A percentile compares a stretch with the other conserved stretches of the same genome.
phyloP scores from a whole-genome alignment of 2,888 invertebrate genomes.

The Pyrrhia umbra region DNA sequence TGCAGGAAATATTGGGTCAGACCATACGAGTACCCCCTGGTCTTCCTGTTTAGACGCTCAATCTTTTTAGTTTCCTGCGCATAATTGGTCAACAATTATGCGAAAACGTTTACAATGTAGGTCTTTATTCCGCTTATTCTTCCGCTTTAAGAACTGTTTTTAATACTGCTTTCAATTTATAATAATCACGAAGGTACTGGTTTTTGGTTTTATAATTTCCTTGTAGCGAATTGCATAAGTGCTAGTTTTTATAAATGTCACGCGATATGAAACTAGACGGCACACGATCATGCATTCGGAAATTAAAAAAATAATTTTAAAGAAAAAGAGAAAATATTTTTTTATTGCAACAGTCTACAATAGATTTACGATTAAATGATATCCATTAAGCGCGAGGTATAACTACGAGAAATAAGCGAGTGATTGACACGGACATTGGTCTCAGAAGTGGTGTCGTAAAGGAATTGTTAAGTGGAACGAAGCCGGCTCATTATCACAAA shows the following conservation, averaged over 20 bases:
- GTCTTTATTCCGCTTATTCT: constrained; percentile 16
- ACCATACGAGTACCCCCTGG: constrained; percentile 52
- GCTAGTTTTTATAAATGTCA: constrained; percentile 30
- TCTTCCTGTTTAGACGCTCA: constrained; percentile 56
- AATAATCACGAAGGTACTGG: constrained; percentile 11
- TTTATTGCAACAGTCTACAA: background rate
- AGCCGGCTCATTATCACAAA: constrained; percentile 71
- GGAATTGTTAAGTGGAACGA: constrained; percentile 64
- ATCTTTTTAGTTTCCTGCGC: constrained; percentile 57
- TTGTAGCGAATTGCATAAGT: constrained; percentile 24
- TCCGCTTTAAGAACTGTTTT: constrained; percentile 34
- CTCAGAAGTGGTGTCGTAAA: constrained; percentile 32
- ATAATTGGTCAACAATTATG: constrained; percentile 54
- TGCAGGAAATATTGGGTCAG: constrained; percentile 72
- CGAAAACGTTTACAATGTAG: constrained; percentile 50
- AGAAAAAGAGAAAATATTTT: background rate
- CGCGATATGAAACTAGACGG: background rate
- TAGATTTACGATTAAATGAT: background rate
- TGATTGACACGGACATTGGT: constrained; percentile 19
- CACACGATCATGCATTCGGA: background rate
- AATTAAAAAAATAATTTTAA: background rate
- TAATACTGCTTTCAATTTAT: constrained; percentile 25
- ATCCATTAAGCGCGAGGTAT: background rate
- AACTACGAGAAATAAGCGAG: constrained; percentile 7
- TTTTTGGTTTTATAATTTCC: constrained; percentile 29